A percentile compares a stretch with the other conserved stretches of the same genome.
Evolutionary conservation across 2,113 vertebrate species (phyloP).

Genomic region (Suricata suricatta): DNA sequence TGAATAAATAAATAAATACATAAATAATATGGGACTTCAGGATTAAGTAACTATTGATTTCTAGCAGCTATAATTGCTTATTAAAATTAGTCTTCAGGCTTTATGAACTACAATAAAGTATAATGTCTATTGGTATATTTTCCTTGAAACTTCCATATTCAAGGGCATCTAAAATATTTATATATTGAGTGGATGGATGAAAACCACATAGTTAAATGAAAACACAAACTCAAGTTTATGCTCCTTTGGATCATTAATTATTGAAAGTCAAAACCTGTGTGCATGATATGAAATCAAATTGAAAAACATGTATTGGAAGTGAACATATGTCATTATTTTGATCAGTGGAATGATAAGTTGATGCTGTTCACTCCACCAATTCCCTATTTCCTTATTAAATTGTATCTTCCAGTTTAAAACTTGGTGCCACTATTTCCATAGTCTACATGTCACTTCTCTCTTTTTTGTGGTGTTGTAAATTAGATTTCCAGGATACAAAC

Average conservation of each 20-base stretch:
- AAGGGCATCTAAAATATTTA: background rate
- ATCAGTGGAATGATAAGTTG: background rate
- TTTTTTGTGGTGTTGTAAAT: background rate
- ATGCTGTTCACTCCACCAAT: background rate
- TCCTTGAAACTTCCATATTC: background rate
- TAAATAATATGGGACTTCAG: background rate
- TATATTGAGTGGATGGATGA: background rate
- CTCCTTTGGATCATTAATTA: background rate
- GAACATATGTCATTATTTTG: background rate
- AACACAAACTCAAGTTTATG: background rate
- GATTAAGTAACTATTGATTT: background rate
- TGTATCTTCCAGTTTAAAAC: background rate
- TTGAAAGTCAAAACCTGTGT: background rate
- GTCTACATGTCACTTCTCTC: background rate
- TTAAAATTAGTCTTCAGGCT: background rate
- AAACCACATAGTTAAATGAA: background rate
- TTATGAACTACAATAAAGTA: background rate
- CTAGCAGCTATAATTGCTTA: background rate
- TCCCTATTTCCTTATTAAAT: background rate
- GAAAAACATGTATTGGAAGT: background rate
- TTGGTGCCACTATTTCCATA: background rate
- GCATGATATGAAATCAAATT: background rate
- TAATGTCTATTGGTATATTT: background rate
- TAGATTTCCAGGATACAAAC: background rate
- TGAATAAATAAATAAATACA: no score